Evolutionary conservation across 2,888 invertebrate species (phyloP), one percentile per base, ranked within the genome.

Genomic region (Rhagophthalmus giganteus): DNA sequence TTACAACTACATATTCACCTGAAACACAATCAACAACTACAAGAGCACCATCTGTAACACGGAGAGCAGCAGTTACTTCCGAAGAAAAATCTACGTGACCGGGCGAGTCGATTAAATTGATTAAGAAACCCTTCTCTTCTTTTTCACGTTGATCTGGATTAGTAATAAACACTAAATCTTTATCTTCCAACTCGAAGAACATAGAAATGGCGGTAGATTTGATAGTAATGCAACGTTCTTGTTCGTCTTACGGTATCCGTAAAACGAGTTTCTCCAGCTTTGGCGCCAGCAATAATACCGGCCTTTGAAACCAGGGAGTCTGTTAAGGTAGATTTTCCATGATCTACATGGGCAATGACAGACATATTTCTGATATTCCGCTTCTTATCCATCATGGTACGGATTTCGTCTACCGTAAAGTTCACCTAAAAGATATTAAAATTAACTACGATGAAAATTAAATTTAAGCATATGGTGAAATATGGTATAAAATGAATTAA

Each of bases 201-300:
- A 99, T 94, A 67, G 99, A 97, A 75, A 99, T 99, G 72, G 99
- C 99, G 94, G 99, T 99, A 48, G 99, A 99, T 80, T 99, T 99
- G 81, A 99, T 99, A 76, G 99, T 99, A 78, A 99, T 99, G 77
- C 99, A 99, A 78, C 99, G 86, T 80, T 99, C 99, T 76, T 99
- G 99, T 78, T 99, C 99, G 79, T 99, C 99, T n/a, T n/a, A n/a
- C n/a, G n/a, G 99, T 99, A 76, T 99, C 99, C 14, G 99, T 99
- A 78, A 99, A 99, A 61, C 99, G 85, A 9, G 97, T 96, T 78
- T 99, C 99, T 67, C 99, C 99, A 69, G 99, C 99, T 73, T 97
- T 95, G 55, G 97, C 90, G 62, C 92, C 91, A 69, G 99, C 98
- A 75, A 99, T 99, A 76, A 99, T 99, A 79, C 99, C 99, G 72